Evolutionary conservation across 2,888 invertebrate species (phyloP).

Genomic region (Cantharis lateralis): DNA sequence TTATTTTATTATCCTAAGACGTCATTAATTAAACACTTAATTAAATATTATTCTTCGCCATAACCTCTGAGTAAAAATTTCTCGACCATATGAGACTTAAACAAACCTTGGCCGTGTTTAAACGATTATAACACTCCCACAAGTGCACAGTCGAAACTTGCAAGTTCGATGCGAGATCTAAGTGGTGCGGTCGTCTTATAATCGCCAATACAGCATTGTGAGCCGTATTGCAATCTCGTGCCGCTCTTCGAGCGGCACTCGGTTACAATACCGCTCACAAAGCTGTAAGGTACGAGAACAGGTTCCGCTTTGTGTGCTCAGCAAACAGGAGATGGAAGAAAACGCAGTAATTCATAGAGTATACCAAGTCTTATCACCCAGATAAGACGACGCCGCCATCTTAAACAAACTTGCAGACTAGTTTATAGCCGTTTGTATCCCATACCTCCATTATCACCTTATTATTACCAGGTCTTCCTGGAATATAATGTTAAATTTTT

Average conservation of each 20-base stretch:
- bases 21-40: not conserved
- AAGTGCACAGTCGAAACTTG: no score
- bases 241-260: no score
- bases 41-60: conserved; percentile 1
- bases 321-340: conserved; percentile 41
- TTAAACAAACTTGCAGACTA: conserved; percentile 36
- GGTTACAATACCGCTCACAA: no score
- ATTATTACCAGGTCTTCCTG: not conserved
- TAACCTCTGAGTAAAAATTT: conserved; percentile 19
- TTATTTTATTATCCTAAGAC: not conserved
- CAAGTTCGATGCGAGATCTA: no score
- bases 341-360: conserved; percentile 42
- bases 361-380: conserved; percentile 35
- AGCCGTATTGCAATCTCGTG: no score
- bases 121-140: no score
- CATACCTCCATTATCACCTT: conserved; percentile 22
- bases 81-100: conserved; percentile 30
- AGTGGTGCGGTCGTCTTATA: no score
- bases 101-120: conserved; percentile 43
- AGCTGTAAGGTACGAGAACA: no score
- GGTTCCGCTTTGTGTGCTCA: conserved; percentile 36
- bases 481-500: not conserved
- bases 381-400: conserved; percentile 40
- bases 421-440: conserved; percentile 33
- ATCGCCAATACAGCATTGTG: no score